Conservation (phyloP, 2,113 vertebrate genomes). For the Corythornis vintsioides region DNA sequence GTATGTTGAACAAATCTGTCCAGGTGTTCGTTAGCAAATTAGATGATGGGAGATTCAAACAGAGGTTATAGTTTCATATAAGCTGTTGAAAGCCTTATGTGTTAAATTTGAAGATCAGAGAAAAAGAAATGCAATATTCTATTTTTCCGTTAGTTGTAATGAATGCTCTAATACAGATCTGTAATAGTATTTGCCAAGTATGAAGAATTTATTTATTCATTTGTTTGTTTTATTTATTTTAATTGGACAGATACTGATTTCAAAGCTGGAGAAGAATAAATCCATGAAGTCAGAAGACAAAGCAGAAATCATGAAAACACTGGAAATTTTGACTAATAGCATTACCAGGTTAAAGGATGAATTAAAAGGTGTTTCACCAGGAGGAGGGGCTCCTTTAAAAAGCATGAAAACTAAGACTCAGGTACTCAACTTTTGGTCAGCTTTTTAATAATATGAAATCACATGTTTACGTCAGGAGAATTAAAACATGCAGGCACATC, state of each 20-base stretch:
- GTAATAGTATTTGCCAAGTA: not conserved
- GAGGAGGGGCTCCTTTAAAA: slow-evolving; percentile 74
- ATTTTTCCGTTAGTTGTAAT: not conserved
- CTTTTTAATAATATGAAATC: not conserved
- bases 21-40: not conserved
- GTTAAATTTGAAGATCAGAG: not conserved
- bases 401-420: slow-evolving; percentile 90
- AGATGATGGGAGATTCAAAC: not conserved
- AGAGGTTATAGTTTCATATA: not conserved
- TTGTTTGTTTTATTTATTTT: not conserved
- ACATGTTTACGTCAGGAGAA: not conserved
- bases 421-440: slow-evolving; percentile 74
- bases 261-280: slow-evolving; percentile 96
- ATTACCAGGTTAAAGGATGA: slow-evolving; percentile 97
- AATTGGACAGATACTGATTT: slow-evolving; percentile 89
- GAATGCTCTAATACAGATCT: not conserved
- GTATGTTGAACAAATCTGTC: not conserved
- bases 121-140: not conserved
- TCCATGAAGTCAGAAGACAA: slow-evolving; percentile 93
- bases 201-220: not conserved
- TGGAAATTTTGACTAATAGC: slow-evolving; percentile 88
- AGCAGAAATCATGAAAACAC: slow-evolving; percentile 93
- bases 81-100: not conserved
- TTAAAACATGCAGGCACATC: not conserved
- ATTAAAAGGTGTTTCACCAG: slow-evolving; percentile 86